Conservation (phyloP, 2,797 vertebrate genomes). For the Enteromius argenteus region DNA sequence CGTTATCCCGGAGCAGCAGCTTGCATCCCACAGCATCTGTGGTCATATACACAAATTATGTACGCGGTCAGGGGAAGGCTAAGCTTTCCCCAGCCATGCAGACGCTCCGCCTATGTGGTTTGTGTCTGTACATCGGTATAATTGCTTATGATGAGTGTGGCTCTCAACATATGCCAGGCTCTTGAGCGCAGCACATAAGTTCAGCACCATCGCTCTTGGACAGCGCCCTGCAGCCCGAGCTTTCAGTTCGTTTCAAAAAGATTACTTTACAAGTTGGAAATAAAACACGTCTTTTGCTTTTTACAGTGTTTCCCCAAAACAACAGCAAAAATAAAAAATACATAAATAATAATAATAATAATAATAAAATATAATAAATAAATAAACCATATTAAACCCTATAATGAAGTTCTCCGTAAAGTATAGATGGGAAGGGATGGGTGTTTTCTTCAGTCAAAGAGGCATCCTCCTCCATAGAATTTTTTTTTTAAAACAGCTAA, state of each 20-base stretch:
- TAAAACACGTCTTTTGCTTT: neutral
- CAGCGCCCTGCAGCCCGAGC: conserved; percentile 23
- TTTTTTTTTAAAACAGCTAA: conserved; percentile 7
- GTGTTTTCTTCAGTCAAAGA: neutral
- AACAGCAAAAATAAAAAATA: neutral
- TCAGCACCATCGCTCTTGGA: conserved; percentile 46
- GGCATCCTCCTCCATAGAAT: neutral
- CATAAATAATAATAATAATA: too few species aligned
- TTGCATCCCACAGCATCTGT: neutral
- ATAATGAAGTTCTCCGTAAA: neutral
- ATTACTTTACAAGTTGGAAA: neutral
- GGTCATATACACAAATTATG: neutral
- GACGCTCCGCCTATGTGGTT: neutral
- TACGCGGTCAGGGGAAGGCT: neutral
- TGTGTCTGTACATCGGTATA: neutral
- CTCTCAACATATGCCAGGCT: conserved; percentile 3
- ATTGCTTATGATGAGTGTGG: neutral
- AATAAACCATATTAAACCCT: neutral
- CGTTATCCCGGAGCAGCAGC: neutral
- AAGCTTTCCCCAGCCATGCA: neutral
- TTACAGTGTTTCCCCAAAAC: neutral
- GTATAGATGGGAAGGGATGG: neutral
- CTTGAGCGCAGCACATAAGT: neutral
- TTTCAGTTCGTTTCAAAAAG: neutral
- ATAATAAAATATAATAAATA: neutral